Evolutionary conservation across 2,113 vertebrate species (phyloP), one percentile per base, ranked within the genome.

Genomic region (Carlito syrichta): DNA sequence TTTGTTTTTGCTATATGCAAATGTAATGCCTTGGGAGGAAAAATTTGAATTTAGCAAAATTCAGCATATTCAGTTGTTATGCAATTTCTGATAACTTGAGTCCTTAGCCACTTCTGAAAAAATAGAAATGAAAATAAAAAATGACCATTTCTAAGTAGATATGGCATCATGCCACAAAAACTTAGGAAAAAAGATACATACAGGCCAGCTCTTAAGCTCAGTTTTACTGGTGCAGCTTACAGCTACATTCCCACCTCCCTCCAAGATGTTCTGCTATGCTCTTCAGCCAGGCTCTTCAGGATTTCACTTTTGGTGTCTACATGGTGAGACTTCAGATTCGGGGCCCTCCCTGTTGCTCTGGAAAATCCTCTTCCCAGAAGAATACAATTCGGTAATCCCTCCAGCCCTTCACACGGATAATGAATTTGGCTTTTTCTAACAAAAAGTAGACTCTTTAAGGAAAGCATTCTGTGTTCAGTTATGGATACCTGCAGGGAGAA

Each of bases 31-130:
- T 89, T n/a, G 58, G 74, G 20, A 58, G n/a, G 69, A 69, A 92
- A 77, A 87, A 32, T n/a, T 66, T 90, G 62, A 62, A 43, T 93
- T 76, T 90, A 85, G 66, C 48, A 43, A 93, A 97, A 94, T 86
- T 73, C 92, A 85, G 82, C 30, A 96, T 23, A 82, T 81, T 85
- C 45, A 43, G 19, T 78, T 93, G 76, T 82, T 89, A 43, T 1
- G 3, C 60, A 73, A 83, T 63, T 77, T 56, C 12, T 86, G n/a
- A 81, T 20, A 95, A 20, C 77, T 93, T 45, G 22, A 66, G 74
- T 85, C 30, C 45, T 95, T 69, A 35, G 12, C 27, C n/a, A 32
- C 69, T 92, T 94, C 78, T 85, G 38, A 60, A 92, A 89, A 68
- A 45, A 13, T 11, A 79, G 12, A 78, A 43, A 45, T 16, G n/a